Base-by-base conservation (phyloP, 2,888 invertebrate genomes). In the Sinelater perroti region DNA sequence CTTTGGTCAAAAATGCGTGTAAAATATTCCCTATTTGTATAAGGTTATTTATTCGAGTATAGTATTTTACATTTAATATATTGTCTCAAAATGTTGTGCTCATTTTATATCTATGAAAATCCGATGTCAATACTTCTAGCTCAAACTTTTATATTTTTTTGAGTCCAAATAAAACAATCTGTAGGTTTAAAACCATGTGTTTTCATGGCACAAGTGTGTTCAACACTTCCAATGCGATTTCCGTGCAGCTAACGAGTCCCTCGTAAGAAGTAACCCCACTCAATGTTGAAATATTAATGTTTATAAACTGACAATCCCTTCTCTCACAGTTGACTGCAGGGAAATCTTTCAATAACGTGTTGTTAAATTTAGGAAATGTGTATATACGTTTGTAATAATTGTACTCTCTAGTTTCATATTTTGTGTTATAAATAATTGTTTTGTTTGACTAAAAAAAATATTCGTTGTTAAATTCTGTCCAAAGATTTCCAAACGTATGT, bases 401-500 rank as follows among this genome's bases (percentile, higher is more conserved):
- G 67, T 73, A 64, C 64, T 68, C 65, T 63, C 61, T 65, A 61
- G 70, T 69, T 70, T 61, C 67, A 65, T 67, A 64, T 69, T 66
- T 74, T 72, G 67, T 72, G 71, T 72, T 75, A 68, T 68, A 67
- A 67, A 65, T 70, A 67, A 72, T 71, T 75, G 73, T 75, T 75
- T 72, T 75, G 72, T 76, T 72, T 75, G 72, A 75, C 73, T 75
- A 71, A 71, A 68, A 70, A 74, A 71, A 74, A 72, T 75, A 77
- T 77, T 75, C 76, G 76, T 78, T 79, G 78, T 79, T 79, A 72
- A 77, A 78, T 78, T 78, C 77, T 79, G 78, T 78, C 78, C 78
- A 78, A 74, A 77, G 72, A 74, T 78, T 78, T 78, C 76, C 77
- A 75, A 74, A 70, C 72, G 74, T 77, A 76, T 75, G 75, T 77